Percentiles rank a stretch among this genome's conserved stretches.
Evolutionary conservation across 1,140 invertebrate genomes (phyloP).

Genomic region (Drosophila eugracilis): DNA sequence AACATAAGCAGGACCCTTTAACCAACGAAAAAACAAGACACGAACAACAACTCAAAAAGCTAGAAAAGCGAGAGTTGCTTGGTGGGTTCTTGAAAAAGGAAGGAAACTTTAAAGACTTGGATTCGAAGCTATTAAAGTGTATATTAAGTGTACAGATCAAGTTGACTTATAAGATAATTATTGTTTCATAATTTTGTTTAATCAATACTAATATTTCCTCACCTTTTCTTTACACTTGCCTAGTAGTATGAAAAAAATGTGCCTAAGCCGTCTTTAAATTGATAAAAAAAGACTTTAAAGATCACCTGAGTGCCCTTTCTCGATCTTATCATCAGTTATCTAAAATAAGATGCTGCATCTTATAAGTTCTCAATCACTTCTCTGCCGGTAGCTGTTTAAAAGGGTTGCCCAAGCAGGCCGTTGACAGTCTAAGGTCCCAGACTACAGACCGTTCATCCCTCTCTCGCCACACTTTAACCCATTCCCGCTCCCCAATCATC

Average conservation of each 20-base stretch:
- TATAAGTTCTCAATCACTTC: conserved; percentile 20
- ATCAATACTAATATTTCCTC: no score
- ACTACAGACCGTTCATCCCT: background rate
- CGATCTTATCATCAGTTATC: background rate
- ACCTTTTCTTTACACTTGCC: no score
- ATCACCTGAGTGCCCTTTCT: no score
- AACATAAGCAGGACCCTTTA: conserved; percentile 67
- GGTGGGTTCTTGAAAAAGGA: background rate
- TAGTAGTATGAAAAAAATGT: no score
- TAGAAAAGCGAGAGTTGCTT: conserved; percentile 44
- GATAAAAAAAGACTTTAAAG: no score
- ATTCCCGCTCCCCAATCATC: background rate
- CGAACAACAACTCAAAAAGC: conserved; percentile 37
- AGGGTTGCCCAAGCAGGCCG: conserved; percentile 62
- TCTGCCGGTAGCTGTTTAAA: conserved; percentile 44
- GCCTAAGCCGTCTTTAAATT: no score
- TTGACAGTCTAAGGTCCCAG: conserved; percentile 68
- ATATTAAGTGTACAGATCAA: no score
- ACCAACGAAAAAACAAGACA: conserved; percentile 23
- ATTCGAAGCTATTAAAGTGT: no score
- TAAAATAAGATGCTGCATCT: no score
- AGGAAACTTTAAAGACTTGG: no score
- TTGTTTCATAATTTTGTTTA: no score
- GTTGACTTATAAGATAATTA: no score
- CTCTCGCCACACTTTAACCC: background rate